Evolutionary conservation across 2,797 vertebrate species (phyloP), one percentile per base, ranked within the genome.

Genomic region (Miichthys miiuy): DNA sequence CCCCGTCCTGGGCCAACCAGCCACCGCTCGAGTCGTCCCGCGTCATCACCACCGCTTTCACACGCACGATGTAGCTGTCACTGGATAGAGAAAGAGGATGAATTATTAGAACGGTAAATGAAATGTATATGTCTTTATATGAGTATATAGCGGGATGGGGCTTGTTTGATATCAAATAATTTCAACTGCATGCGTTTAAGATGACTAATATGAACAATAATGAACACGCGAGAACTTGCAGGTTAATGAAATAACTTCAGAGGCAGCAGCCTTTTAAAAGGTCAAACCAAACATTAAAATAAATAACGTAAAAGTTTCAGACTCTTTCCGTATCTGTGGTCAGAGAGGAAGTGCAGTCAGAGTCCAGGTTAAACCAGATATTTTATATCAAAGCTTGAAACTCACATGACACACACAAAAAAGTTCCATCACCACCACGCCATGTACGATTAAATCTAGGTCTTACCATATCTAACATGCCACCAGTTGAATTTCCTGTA

Each of bases 1-100:
- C 97, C 77, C 98, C 98, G 84, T 99, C 98, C 95, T 99, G 98
- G 21, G 97, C 97, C 95, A 99, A 92, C 98, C 98, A 99, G 93
- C 98, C 98, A 58, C 98, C 98, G 81, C 97, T 99, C 75, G 98
- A 99, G 97, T 99, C 98, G 95, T 99, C 98, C 95, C 98, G 96
- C 93, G 97, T 99, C 98, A 99, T 99, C 94, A 99, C 98, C 97
- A 99, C 98, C 81, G 98, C 98, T 97, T 99, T 99, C 94, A 99
- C 98, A 94, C 97, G 97, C 94, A 99, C 98, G 89, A 99, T 99
- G 96, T 99, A 99, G 96, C 97, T 99, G 96, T 99, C 98, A 98
- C 98, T 99, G 94, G 90, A 94, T 8, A 77, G 84, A 25, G 42
- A 79, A 25, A 16, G 27, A 44, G 9, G 14, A 10, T 12, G 44